A percentile compares a stretch with the other conserved stretches of the same genome.
phyloP scores from a whole-genome alignment of 2,113 vertebrate genomes.

The Cacatua alba region DNA sequence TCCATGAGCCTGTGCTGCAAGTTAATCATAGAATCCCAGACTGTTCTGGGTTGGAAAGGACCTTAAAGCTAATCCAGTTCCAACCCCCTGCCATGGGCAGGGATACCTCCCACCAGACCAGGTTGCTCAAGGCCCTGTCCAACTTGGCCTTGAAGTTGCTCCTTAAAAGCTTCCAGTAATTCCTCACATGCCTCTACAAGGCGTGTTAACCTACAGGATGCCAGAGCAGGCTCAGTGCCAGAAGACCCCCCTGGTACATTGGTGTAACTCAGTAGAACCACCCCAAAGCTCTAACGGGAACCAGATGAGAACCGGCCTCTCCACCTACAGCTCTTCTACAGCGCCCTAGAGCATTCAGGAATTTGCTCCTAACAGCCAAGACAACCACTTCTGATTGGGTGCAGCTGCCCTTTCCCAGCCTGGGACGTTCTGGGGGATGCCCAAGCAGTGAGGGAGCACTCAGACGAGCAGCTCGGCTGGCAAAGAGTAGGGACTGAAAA shows the following conservation, averaged over 20 bases:
- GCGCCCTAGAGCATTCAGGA: rapidly evolving
- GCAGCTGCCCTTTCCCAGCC: neutral
- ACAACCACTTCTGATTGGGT: rapidly evolving
- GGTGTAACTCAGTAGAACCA: neutral
- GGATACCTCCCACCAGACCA: neutral
- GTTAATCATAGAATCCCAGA: neutral
- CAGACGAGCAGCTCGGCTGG: neutral
- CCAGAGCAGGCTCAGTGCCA: neutral
- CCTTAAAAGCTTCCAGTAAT: neutral
- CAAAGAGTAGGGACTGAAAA: neutral
- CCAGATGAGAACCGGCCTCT: rapidly evolving
- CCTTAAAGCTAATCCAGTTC: neutral
- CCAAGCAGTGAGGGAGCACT: neutral
- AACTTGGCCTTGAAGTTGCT: neutral
- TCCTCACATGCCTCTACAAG: neutral
- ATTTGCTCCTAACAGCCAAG: neutral
- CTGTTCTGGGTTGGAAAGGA: neutral
- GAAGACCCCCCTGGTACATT: rapidly evolving
- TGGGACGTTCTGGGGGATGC: neutral
- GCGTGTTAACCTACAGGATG: neutral
- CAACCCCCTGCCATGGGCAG: neutral
- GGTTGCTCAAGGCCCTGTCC: neutral
- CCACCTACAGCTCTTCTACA: no score
- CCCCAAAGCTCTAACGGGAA: neutral
- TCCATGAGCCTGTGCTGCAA: neutral